These are phyloP conservation scores for Oxycera nigricornis DNA, from an alignment of 2,888 invertebrate genomes.

Conservation along the genomic window DNA sequence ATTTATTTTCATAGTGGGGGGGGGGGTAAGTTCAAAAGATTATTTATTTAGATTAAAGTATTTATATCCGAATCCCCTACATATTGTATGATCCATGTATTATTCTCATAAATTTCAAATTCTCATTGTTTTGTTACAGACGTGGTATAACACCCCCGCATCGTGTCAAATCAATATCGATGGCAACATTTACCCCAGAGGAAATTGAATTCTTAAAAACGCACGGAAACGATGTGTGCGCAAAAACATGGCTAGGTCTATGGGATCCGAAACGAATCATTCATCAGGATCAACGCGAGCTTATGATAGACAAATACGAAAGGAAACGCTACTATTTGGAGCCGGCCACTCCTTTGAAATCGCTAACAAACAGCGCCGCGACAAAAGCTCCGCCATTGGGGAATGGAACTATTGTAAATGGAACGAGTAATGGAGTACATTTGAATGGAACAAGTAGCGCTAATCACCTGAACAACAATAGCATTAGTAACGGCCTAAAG, in stretches of 20 bases:
- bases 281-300: slow-evolving; percentile 89
- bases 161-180: slow-evolving; percentile 97
- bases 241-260: slow-evolving; percentile 90
- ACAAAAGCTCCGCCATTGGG: slow-evolving; percentile 51
- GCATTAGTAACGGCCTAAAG: slow-evolving; percentile 43
- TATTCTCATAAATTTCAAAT: background rate
- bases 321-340: slow-evolving; percentile 72
- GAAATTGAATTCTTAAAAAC: slow-evolving; percentile 90
- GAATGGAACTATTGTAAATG: slow-evolving; percentile 41
- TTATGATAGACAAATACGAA: slow-evolving; percentile 95
- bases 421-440: slow-evolving; percentile 37
- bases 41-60: too few species aligned
- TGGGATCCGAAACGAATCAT: slow-evolving; percentile 84
- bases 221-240: slow-evolving; percentile 93
- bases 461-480: background rate
- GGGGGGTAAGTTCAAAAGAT: too few species aligned
- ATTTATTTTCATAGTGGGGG: too few species aligned
- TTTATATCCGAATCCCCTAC: background rate
- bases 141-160: slow-evolving; percentile 97
- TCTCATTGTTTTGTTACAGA: slow-evolving; percentile 63
- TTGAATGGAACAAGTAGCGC: slow-evolving; percentile 21
- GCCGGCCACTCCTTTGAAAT: slow-evolving; percentile 62
- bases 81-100: background rate
- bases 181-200: slow-evolving; percentile 96
- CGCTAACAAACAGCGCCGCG: slow-evolving; percentile 58